Base-by-base conservation (phyloP, 2,113 vertebrate genomes). In the Anhinga anhinga region DNA sequence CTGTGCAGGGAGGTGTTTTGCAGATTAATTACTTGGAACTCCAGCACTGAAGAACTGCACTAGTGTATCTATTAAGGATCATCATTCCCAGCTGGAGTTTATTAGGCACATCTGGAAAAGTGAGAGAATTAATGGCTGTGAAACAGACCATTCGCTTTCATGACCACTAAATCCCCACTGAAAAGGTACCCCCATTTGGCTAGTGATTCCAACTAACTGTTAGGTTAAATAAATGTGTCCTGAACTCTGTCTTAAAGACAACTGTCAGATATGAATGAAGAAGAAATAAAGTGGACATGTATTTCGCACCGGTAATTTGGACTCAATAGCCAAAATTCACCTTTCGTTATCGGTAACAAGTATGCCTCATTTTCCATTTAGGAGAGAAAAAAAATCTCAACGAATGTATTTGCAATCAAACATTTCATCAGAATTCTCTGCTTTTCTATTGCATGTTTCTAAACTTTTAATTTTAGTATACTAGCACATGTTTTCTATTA, bases 61-160 rank as follows among this genome's bases (percentile, higher is more conserved):
- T 26, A 16, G 29, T 38, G 23, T 45, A 14, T 49, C 71, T 90
- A 27, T 55, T 71, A 50, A 82, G 67, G 58, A 80, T 25, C 5
- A 2, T 59, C 5, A 14, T 59, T 88, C 77, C 52, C 86, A 87
- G 79, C 34, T 82, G 73, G 89, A 85, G 26, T 87, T 88, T 47
- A 82, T 81, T 78, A 66, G 78, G 84, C 66, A 83, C 74, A 77
- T 85, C 84, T 90, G 89, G 86, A 82, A 56, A 90, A 91, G 36
- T 40, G 86, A 38, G 69, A 62, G 73, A 69, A 77, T 74, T 87
- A 87, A 87, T 3, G 7, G 32, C 78, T 32, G 22, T 86, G 78
- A 94, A 95, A 84, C 86, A 93, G 84, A 61, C 30, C 84, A 59
- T 95, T 96, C 5, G 0, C 59, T 94, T 95, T 96, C 86, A 96